phyloP scores from a whole-genome alignment of 1,140 invertebrate species.

The Drosophila ambigua region DNA sequence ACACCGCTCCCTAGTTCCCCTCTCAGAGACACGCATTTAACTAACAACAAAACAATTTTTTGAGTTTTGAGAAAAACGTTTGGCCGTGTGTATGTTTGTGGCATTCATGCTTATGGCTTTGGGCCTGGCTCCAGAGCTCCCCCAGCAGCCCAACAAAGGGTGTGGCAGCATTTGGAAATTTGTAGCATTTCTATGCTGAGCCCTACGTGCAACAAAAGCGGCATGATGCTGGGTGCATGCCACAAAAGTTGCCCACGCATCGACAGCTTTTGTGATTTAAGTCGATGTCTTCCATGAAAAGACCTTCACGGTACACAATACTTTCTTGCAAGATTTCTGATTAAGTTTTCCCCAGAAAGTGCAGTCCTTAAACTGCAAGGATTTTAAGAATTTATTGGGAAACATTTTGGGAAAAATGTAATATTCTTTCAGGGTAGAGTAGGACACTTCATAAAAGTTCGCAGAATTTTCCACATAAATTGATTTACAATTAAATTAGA shows the following conservation, averaged over 20 bases:
- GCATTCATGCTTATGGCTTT: constrained; percentile 39
- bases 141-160: constrained; percentile 10
- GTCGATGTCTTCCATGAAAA: too few relatives aligned
- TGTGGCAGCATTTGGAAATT: constrained; percentile 53
- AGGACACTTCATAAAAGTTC: too few relatives aligned
- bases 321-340: too few relatives aligned
- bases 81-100: constrained; percentile 39
- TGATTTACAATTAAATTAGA: too few relatives aligned
- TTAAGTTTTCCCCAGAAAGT: too few relatives aligned
- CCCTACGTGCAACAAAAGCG: constrained; percentile 17
- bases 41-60: constrained; percentile 65
- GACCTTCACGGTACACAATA: too few relatives aligned
- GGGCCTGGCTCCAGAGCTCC: not conserved
- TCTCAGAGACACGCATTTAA: constrained; percentile 35
- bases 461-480: too few relatives aligned
- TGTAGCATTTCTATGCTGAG: constrained; percentile 43
- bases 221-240: constrained; percentile 6
- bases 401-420: too few relatives aligned
- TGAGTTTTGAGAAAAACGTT: constrained; percentile 52
- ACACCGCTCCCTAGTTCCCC: not conserved
- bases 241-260: constrained; percentile 29
- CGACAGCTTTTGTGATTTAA: constrained; percentile 41
- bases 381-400: too few relatives aligned
- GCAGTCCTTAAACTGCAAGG: too few relatives aligned
- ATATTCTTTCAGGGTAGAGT: too few relatives aligned